These are phyloP conservation scores for Agonopterix heracliana DNA, from an alignment of 2,888 invertebrate genomes.

Conservation along the genomic window DNA sequence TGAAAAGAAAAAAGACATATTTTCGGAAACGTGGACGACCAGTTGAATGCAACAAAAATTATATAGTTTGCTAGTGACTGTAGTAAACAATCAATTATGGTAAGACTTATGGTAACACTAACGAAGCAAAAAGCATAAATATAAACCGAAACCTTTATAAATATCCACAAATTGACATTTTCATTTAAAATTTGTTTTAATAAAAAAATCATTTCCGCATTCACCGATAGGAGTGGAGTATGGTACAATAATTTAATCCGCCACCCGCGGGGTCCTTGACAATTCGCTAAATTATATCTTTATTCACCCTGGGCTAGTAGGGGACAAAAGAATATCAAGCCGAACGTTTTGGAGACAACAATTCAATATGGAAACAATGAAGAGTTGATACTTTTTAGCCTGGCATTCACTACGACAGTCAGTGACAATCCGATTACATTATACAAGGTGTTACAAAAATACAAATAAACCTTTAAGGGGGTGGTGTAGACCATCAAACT, in stretches of 20 bases:
- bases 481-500: too few species aligned
- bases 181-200: neutral
- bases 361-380: neutral
- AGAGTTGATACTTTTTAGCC: too few species aligned
- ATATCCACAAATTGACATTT: neutral
- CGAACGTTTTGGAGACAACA: constrained; percentile 10
- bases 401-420: too few species aligned
- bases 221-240: constrained; percentile 1
- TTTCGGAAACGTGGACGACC: too few species aligned
- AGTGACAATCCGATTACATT: too few species aligned
- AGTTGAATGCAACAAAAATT: too few species aligned
- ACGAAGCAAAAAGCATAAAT: neutral
- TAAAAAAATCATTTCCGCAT: constrained; percentile 1
- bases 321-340: constrained; percentile 16
- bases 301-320: constrained; percentile 8
- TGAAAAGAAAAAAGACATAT: too few species aligned
- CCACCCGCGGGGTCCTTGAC: constrained; percentile 11
- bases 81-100: too few species aligned
- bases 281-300: constrained; percentile 18
- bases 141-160: too few species aligned
- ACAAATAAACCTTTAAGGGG: too few species aligned
- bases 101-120: neutral
- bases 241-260: constrained; percentile 10
- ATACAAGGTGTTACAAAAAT: too few species aligned
- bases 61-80: too few species aligned